Base-by-base conservation (phyloP, 2,113 vertebrate genomes). In the Tricholaema leucomelas region DNA sequence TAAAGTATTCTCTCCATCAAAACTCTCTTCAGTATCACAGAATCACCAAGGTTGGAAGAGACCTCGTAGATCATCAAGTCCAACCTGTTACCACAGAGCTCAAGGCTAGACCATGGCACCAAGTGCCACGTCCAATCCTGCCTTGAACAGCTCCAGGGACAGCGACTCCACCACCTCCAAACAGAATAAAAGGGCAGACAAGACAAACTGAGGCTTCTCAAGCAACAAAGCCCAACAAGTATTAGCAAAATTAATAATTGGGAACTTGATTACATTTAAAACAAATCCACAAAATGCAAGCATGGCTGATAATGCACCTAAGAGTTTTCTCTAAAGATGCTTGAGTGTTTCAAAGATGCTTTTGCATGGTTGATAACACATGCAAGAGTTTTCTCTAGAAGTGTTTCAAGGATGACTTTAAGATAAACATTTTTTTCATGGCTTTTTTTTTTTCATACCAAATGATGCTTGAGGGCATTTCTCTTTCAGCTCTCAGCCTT, bases 401-500 rank as follows among this genome's bases (percentile, higher is more conserved):
- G 35, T 65, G 23, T 75, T 93, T 92, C 73, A 85, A 92, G 71
- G 40, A 74, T 10, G 36, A 14, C 69, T 94, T 95, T 83, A 81
- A 72, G 44, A 89, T 69, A 79, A 93, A 88, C 78, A 54, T 28
- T 71, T 5, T 79, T 91, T 95, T 83, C 20, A 61, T 63, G 0
- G 36, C 82, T n/a, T 72, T 96, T 93, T 84, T 81, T n/a, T n/a
- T n/a, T n/a, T n/a, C n/a, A 76, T 86, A 94, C 5, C 21, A 90
- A 95, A 82, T 54, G 55, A 80, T 31, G 93, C 61, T 74, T 70
- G 23, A 80, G 54, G 64, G 12, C 19, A 70, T 76, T 94, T 88
- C 35, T 72, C 35, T 81, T 91, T 69, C 64, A 59, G 40, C 6
- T 12, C 81, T 77, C 65, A 73, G 21, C 19, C 64, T 72, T 55